Evolutionary conservation across 1,140 invertebrate species (phyloP).

Genomic region (Zaprionus tsacasi): DNA sequence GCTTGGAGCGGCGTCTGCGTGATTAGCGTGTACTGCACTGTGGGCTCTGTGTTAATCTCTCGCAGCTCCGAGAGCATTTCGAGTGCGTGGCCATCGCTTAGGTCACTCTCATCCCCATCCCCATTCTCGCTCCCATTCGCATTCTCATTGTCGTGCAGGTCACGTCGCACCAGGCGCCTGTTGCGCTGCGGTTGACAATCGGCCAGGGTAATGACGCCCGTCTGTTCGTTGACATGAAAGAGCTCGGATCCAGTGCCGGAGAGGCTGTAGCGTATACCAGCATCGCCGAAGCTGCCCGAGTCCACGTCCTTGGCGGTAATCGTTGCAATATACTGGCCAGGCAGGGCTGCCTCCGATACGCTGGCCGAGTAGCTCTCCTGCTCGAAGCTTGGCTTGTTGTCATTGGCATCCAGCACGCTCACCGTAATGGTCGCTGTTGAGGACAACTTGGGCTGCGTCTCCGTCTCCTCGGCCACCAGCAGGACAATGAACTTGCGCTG

Average conservation of each 20-base stretch:
- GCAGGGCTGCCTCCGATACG: constrained; percentile 90
- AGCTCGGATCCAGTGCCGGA: constrained; percentile 93
- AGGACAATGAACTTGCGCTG: constrained; percentile 95
- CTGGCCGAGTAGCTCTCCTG: constrained; percentile 89
- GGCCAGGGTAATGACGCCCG: constrained; percentile 93
- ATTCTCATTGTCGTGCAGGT: constrained; percentile 54
- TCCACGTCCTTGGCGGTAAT: constrained; percentile 94
- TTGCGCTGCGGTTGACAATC: constrained; percentile 86
- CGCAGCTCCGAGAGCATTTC: constrained; percentile 60
- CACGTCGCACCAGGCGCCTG: constrained; percentile 66
- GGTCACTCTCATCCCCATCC: constrained; percentile 3
- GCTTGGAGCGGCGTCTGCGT: constrained; percentile 55
- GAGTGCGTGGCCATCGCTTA: constrained; percentile 35
- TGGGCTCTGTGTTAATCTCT: constrained; percentile 75
- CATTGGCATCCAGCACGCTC: constrained; percentile 93
- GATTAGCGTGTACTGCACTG: constrained; percentile 77
- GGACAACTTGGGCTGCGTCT: constrained; percentile 90
- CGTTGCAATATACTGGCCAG: constrained; percentile 89
- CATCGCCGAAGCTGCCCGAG: constrained; percentile 88
- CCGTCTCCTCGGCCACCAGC: constrained; percentile 93
- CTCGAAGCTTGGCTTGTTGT: constrained; percentile 93
- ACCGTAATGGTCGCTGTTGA: constrained; percentile 95
- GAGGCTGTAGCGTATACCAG: constrained; percentile 93
- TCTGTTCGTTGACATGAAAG: constrained; percentile 92
- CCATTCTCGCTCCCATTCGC: neutral